Evolutionary conservation across 2,888 invertebrate species (phyloP).

Genomic region (Rhaphigaster nebulosa): DNA sequence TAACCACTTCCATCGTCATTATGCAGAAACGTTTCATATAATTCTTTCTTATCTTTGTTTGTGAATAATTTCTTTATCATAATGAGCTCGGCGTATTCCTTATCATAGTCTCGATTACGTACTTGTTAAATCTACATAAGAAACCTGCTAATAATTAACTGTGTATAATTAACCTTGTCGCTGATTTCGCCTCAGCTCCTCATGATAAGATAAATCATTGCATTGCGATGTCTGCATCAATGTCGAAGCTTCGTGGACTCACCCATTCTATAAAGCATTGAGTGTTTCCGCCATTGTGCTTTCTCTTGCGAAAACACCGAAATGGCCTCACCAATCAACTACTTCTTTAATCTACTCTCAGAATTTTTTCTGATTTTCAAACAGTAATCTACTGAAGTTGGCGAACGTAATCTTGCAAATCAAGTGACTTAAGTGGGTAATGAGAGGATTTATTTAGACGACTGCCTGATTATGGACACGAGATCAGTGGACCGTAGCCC

Average conservation of each 20-base stretch:
- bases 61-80: neutral
- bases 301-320: neutral
- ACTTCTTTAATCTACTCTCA: neutral
- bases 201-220: neutral
- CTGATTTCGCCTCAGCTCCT: neutral
- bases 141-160: neutral
- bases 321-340: neutral
- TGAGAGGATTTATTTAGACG: neutral
- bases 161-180: neutral
- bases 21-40: neutral
- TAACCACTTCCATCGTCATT: neutral
- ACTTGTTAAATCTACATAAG: neutral
- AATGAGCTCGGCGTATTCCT: conserved; percentile 6
- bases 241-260: neutral
- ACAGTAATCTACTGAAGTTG: neutral
- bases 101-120: neutral
- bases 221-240: neutral
- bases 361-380: neutral
- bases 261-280: neutral
- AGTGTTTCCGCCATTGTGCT: neutral
- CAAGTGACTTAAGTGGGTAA: neutral
- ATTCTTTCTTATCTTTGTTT: conserved; percentile 6
- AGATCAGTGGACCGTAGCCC: neutral
- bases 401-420: neutral
- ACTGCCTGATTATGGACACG: neutral